Evolutionary conservation across 2,113 vertebrate species (phyloP).

Genomic region (Lepus americanus): DNA sequence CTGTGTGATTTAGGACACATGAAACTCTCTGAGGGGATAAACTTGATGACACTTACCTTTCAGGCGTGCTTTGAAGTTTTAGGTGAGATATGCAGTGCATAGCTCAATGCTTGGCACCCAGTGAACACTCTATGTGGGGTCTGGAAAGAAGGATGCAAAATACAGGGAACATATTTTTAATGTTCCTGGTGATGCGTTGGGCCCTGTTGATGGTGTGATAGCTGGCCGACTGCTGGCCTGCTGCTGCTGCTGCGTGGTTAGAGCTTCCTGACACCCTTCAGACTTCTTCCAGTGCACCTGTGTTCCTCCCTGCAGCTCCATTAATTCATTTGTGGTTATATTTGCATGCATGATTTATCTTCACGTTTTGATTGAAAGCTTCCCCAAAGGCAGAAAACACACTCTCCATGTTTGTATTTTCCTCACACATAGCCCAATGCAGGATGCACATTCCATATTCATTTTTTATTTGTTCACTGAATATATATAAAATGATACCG

Average conservation of each 20-base stretch:
- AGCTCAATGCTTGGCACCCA: not conserved
- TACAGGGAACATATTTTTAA: not conserved
- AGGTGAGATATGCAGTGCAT: not conserved
- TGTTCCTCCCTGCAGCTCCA: not conserved
- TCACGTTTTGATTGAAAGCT: not conserved
- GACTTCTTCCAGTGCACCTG: accelerated
- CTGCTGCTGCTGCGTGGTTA: accelerated
- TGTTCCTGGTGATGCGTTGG: accelerated
- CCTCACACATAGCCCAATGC: not conserved
- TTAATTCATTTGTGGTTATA: not conserved
- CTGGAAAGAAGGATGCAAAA: not conserved
- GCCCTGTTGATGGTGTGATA: too few relatives aligned
- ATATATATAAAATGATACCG: not conserved
- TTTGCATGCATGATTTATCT: not conserved
- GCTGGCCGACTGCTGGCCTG: too few relatives aligned
- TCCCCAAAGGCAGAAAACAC: not conserved
- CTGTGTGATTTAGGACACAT: not conserved
- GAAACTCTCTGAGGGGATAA: not conserved
- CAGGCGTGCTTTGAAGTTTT: not conserved
- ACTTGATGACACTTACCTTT: not conserved
- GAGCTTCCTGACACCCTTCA: not conserved
- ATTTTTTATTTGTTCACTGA: not conserved
- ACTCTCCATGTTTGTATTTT: not conserved
- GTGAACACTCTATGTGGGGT: not conserved
- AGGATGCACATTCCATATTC: not conserved